A percentile compares a stretch with the other conserved stretches of the same genome.
Evolutionary conservation across 2,888 invertebrate genomes (phyloP).

Genomic region (Amphimallon solstitiale): DNA sequence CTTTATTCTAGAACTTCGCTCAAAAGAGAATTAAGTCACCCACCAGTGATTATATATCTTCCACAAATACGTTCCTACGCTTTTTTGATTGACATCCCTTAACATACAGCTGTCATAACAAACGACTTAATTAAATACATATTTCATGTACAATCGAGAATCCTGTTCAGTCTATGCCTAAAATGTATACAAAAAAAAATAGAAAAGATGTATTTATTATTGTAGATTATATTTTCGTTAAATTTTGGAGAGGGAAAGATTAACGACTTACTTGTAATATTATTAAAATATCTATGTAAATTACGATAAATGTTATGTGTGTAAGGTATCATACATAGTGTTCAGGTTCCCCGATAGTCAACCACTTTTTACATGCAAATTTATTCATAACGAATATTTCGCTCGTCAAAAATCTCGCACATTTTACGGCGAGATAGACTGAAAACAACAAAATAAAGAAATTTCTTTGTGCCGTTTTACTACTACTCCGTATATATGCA

Average conservation of each 20-base stretch:
- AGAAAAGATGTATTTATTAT: conserved; percentile 32
- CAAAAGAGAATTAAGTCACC: too few relatives aligned
- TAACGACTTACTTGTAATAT: conserved; percentile 53
- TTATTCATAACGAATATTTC: conserved; percentile 15
- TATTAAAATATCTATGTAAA: conserved; percentile 24
- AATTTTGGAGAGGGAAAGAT: conserved; percentile 56
- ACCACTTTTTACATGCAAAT: neutral
- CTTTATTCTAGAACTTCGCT: too few relatives aligned
- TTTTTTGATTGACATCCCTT: too few relatives aligned
- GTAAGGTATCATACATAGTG: neutral
- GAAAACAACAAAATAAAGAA: too few relatives aligned
- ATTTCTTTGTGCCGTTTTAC: too few relatives aligned
- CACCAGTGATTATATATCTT: too few relatives aligned
- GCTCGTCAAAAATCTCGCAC: neutral
- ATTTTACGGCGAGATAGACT: too few relatives aligned
- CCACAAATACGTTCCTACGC: too few relatives aligned
- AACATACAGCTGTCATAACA: too few relatives aligned
- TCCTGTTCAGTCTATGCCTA: neutral
- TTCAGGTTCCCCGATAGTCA: neutral
- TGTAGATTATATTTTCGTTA: conserved; percentile 35
- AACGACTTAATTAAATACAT: too few relatives aligned
- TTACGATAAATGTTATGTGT: conserved; percentile 9
- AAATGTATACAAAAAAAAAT: conserved; percentile 5
- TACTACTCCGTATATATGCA: too few relatives aligned
- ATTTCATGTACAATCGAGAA: too few relatives aligned